Evolutionary conservation across 2,888 invertebrate species (phyloP), one percentile per base, ranked within the genome.

Genomic region (Drosophila melanocephala): DNA sequence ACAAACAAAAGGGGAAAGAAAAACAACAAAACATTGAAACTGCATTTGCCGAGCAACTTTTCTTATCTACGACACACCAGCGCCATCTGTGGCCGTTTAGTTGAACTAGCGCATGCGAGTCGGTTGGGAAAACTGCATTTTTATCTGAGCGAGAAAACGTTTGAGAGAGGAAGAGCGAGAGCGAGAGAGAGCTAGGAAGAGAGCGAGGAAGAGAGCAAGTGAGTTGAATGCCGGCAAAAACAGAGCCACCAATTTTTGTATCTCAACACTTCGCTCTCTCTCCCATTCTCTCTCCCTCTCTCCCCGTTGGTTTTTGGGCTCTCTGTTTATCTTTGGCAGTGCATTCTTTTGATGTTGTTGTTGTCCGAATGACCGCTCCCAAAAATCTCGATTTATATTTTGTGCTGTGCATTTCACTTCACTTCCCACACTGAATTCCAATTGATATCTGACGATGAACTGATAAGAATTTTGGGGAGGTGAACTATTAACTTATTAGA

Each of bases 301-400:
- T 47, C 26, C n/a, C 22, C 53, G 22, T 22, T 56, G 14, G 7
- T 12, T 35, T 37, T 53, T 32, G 3, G 64, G 32, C 81, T 85
- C 85, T 85, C 88, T 85, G 85, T 86, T 86, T 86, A 86, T 86
- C 86, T 86, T 90, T 78, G 37, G 57, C 55, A 39, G 59, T 75
- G 83, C 73, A 81, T 81, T 73, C 51, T 65, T 65, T 72, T 58
- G 53, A 39, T 72, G 53, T 72, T 69, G 32, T 58, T 86, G 57
- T 66, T 75, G 70, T 52, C 58, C 37, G n/a, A 57, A 65, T 64
- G 78, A 75, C 86, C 90, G 90, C 86, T 86, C 90, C 86, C 86
- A 78, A 90, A 81, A 81, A 72, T 56, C 62, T 53, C 61, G 72
- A 77, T 87, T 89, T 71, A 50, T 82, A 79, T 88, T 71, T 73